Conservation (phyloP, 2,888 invertebrate species). For the Philereme vetulata region DNA sequence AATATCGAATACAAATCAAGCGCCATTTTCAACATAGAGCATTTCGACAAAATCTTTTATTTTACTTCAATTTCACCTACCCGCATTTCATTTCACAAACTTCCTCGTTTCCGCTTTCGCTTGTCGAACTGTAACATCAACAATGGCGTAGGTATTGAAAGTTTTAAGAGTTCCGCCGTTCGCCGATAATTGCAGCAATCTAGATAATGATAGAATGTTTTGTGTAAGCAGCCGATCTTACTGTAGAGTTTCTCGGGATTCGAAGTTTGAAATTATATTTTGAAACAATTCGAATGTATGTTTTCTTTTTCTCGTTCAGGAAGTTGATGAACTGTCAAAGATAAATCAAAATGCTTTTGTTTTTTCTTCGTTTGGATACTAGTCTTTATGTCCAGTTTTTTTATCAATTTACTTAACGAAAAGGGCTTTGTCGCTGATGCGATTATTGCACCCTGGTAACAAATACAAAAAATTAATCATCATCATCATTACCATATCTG, state of each 20-base stretch:
- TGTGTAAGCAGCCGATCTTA: slow-evolving; percentile 29
- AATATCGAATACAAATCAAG: slow-evolving; percentile 19
- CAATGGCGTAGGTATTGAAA: slow-evolving; percentile 29
- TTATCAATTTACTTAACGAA: no score
- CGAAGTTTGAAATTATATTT: slow-evolving; percentile 2
- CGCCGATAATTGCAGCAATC: slow-evolving; percentile 48
- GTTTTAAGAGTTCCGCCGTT: slow-evolving; percentile 36
- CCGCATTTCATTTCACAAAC: slow-evolving; percentile 42
- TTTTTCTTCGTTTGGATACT: no score
- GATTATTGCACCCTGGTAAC: no score
- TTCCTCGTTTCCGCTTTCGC: slow-evolving; percentile 36
- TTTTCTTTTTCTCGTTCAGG: no score
- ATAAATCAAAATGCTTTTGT: no score
- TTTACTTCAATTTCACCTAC: slow-evolving; percentile 39
- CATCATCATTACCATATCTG: no score
- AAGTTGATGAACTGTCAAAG: no score
- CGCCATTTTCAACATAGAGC: slow-evolving; percentile 15
- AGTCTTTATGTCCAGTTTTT: no score
- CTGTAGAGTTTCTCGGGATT: slow-evolving; percentile 5
- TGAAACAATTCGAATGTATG: background rate
- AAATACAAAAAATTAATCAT: no score
- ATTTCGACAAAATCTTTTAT: slow-evolving; percentile 31
- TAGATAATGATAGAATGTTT: slow-evolving; percentile 42
- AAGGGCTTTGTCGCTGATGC: no score
- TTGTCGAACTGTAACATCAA: slow-evolving; percentile 32